Base-by-base conservation (phyloP, 2,113 vertebrate genomes). In the Rhinoptilus africanus region DNA sequence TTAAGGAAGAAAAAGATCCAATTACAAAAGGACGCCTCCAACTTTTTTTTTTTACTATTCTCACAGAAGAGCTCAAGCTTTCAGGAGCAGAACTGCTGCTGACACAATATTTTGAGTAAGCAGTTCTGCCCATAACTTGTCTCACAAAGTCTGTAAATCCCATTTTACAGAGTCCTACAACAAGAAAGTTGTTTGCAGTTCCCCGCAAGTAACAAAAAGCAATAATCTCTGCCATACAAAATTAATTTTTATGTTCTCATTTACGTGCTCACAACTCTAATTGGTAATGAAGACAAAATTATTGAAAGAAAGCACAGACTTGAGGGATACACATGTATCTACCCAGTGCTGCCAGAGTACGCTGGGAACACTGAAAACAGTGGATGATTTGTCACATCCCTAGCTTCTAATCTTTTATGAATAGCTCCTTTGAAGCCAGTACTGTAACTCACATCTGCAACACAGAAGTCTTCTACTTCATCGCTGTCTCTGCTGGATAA, bases 361-460 rank as follows among this genome's bases (percentile, higher is more conserved):
- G 39, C 76, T 89, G 85, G 56, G 80, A 91, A 78, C 73, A 35
- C 3, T 53, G 74, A 68, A 59, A 68, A 82, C 19, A 63, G 67
- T 1, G 41, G 30, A 48, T 87, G 66, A 82, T 82, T 67, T 89
- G 45, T 85, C 89, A 94, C 4, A 1, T 19, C 12, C 12, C 7
- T 73, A 73, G 39, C 71, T 92, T 85, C 81, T 88, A 79, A 69
- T 64, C 77, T 79, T 85, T 66, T 37, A 75, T 3, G 28, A 95
- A 62, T 43, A 12, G 22, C 45, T 62, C 48, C 87, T 96, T 94
- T 97, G 96, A 96, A 97, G 92, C 14, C 43, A 68, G 60, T 47
- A 37, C 59, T 73, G 1, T 13, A 85, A 75, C 81, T 79, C 30
- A 7, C 94, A 96, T 96, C 77, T 96, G 94, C 94, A 82, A 28